These are phyloP conservation scores for Cercopithecus mona DNA, from an alignment of 2,113 vertebrate species.

Conservation along the genomic window DNA sequence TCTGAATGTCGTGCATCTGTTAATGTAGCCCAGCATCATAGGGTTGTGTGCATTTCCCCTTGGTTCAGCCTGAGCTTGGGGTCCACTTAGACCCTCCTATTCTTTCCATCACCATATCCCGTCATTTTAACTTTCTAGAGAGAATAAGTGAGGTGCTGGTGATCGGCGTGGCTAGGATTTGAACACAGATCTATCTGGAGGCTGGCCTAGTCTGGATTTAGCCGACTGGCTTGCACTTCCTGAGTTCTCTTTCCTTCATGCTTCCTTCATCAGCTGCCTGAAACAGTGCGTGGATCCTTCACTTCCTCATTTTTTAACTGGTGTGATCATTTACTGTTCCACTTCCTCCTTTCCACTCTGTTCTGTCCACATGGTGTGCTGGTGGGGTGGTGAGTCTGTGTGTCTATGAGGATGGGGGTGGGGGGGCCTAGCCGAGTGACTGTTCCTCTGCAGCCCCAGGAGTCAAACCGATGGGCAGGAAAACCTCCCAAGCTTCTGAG, in stretches of 20 bases:
- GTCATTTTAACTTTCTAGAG: too few species aligned
- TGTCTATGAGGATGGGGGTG: background rate
- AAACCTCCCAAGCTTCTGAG: background rate
- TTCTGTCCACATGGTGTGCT: background rate
- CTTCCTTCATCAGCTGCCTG: slow-evolving; percentile 8
- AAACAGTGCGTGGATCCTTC: background rate
- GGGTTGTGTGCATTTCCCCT: background rate
- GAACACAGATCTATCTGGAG: background rate
- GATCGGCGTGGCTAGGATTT: background rate
- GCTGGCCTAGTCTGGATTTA: background rate
- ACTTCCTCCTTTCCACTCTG: slow-evolving; percentile 48
- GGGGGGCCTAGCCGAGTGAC: background rate
- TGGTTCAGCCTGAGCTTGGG: background rate
- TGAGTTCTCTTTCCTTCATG: background rate
- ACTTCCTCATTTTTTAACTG: slow-evolving; percentile 65
- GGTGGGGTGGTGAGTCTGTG: background rate
- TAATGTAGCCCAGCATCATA: background rate
- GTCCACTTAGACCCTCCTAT: background rate
- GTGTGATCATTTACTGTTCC: background rate
- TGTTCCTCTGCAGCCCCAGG: background rate
- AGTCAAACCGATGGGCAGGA: background rate
- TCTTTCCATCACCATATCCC: background rate
- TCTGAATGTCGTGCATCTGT: background rate
- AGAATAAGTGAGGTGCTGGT: background rate
- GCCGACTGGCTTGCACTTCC: background rate